These are phyloP conservation scores for Megaustenia siamemsis DNA, from an alignment of 2,888 invertebrate species.

Conservation along the genomic window DNA sequence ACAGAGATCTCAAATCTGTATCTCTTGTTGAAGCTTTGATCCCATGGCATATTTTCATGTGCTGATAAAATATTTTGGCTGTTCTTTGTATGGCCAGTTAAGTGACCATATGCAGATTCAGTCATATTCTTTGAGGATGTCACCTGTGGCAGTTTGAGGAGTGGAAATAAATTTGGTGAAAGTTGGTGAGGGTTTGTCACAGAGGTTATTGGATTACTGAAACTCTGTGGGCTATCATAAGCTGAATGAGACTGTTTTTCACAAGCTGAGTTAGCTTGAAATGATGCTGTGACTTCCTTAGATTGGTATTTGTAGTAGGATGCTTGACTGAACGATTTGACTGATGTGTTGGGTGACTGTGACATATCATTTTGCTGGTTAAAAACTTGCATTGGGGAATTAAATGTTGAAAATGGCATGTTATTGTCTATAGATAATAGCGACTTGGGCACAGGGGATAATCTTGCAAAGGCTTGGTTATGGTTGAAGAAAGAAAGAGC, in stretches of 20 bases:
- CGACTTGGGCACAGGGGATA: slow-evolving; percentile 37
- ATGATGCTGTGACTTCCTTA: slow-evolving; percentile 41
- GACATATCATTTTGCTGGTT: background rate
- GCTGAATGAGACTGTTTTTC: slow-evolving; percentile 32
- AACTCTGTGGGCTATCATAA: slow-evolving; percentile 38
- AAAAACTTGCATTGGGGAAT: slow-evolving; percentile 26
- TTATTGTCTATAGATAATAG: slow-evolving; percentile 21
- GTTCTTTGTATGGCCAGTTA: slow-evolving; percentile 8
- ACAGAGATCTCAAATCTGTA: slow-evolving; percentile 28
- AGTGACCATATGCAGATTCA: slow-evolving; percentile 7
- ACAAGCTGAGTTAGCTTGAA: slow-evolving; percentile 18
- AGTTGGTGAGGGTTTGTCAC: background rate
- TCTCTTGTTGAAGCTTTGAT: background rate
- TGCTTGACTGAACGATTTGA: slow-evolving; percentile 39
- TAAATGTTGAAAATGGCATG: slow-evolving; percentile 30
- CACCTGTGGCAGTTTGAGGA: slow-evolving; percentile 30
- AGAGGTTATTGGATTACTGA: slow-evolving; percentile 4
- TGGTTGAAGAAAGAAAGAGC: slow-evolving; percentile 50
- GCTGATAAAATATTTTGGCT: background rate
- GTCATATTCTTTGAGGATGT: background rate
- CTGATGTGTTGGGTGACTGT: slow-evolving; percentile 18
- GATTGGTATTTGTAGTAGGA: slow-evolving; percentile 41
- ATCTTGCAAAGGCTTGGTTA: slow-evolving; percentile 52
- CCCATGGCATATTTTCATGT: slow-evolving; percentile 16
- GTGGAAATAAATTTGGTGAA: slow-evolving; percentile 24